These are phyloP conservation scores for Bothrops alternatus DNA, from an alignment of 2,797 vertebrate genomes.

Conservation along the genomic window DNA sequence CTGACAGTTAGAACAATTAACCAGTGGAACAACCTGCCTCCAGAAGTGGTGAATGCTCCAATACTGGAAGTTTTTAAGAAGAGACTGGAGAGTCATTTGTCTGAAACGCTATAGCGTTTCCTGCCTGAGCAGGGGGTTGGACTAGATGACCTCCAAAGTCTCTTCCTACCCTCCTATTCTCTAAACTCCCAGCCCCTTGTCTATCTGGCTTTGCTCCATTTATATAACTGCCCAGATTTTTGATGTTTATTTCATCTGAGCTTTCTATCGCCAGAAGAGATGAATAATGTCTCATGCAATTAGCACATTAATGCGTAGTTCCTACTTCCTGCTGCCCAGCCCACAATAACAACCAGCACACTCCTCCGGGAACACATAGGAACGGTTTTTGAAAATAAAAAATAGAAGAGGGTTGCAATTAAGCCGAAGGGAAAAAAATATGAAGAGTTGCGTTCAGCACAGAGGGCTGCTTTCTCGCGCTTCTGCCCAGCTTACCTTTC, in stretches of 20 bases:
- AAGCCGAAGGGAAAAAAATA: neutral
- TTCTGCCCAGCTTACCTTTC: neutral
- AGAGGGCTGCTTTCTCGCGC: neutral
- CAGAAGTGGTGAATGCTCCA: neutral
- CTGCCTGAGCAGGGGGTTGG: fast-evolving
- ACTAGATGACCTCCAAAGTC: neutral
- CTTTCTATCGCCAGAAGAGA: neutral
- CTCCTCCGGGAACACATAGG: neutral
- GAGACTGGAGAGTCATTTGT: neutral
- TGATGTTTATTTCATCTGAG: neutral
- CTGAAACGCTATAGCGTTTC: neutral
- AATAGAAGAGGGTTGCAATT: neutral
- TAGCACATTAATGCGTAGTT: neutral
- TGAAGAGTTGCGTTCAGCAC: fast-evolving
- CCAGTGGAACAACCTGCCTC: neutral
- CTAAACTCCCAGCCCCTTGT: too few relatives aligned
- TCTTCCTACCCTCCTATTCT: neutral
- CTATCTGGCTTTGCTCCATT: neutral
- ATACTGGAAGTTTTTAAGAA: neutral
- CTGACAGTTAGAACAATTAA: neutral
- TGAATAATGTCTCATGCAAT: neutral
- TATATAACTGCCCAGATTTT: neutral
- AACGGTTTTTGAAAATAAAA: neutral
- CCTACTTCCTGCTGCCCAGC: neutral
- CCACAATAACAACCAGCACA: neutral